Conservation (phyloP, 2,888 invertebrate genomes). For the Aphidius colemani region DNA sequence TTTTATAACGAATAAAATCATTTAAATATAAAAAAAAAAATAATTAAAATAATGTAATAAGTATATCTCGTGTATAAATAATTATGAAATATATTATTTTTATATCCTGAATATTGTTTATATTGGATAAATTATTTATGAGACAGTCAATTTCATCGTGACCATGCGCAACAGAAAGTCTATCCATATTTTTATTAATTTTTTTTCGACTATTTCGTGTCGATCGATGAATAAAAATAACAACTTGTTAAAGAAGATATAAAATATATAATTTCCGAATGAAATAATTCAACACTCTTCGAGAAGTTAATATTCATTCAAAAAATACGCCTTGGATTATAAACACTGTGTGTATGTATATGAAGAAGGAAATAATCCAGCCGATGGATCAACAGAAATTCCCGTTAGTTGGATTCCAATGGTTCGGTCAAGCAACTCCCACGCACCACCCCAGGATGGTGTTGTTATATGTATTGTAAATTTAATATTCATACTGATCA, state of each 20-base stretch:
- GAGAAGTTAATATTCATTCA: not conserved
- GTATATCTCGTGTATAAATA: no score
- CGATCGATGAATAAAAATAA: not conserved
- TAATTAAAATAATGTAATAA: no score
- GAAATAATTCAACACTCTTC: no score
- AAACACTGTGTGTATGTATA: constrained; percentile 1
- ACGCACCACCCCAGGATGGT: constrained; percentile 28
- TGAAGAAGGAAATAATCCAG: constrained; percentile 24
- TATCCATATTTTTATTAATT: no score
- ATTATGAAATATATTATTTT: constrained; percentile 13
- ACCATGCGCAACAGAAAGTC: not conserved
- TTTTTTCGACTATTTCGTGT: not conserved
- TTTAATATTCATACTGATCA: constrained; percentile 19
- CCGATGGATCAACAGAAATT: constrained; percentile 35
- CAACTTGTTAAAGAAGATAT: not conserved
- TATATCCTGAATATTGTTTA: constrained; percentile 13
- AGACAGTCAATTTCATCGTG: constrained; percentile 1
- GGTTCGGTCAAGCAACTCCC: constrained; percentile 40
- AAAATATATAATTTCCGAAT: not conserved
- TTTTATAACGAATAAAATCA: no score
- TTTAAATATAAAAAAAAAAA: no score
- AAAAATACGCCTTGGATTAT: not conserved
- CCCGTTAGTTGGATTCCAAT: constrained; percentile 41
- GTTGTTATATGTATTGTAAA: not conserved
- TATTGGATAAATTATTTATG: constrained; percentile 26